These are phyloP conservation scores for Pomacea canaliculata DNA, from an alignment of 2,888 invertebrate species.

Conservation along the genomic window DNA sequence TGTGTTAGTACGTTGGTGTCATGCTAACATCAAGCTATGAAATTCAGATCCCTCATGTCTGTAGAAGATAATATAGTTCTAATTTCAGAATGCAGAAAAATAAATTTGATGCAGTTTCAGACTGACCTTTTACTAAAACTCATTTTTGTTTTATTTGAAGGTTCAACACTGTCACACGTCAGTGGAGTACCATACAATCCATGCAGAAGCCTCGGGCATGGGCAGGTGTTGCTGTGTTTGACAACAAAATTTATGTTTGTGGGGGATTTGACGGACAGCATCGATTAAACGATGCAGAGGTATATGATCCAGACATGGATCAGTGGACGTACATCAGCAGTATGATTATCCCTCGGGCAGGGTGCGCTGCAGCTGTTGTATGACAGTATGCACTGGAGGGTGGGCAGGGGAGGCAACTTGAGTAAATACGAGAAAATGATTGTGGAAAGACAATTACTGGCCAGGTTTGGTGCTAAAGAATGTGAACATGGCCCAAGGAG, in stretches of 20 bases:
- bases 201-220: conserved; percentile 67
- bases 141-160: conserved; percentile 38
- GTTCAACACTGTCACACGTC: conserved; percentile 63
- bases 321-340: conserved; percentile 85
- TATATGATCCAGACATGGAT: conserved; percentile 82
- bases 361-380: conserved; percentile 89
- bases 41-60: too few species aligned
- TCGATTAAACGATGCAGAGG: conserved; percentile 91
- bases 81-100: too few species aligned
- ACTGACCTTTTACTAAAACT: too few species aligned
- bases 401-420: not conserved
- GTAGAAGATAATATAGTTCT: too few species aligned
- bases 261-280: conserved; percentile 97
- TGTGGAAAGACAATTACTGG: too few species aligned
- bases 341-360: conserved; percentile 89
- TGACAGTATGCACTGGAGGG: conserved; percentile 27
- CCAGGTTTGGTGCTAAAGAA: too few species aligned
- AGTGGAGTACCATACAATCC: conserved; percentile 63
- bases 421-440: too few species aligned
- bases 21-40: too few species aligned
- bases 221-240: conserved; percentile 64
- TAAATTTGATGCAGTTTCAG: too few species aligned
- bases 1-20: too few species aligned
- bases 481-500: too few species aligned
- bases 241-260: conserved; percentile 70